These are phyloP conservation scores for Dallia pectoralis DNA, from an alignment of 2,797 vertebrate species.

Conservation along the genomic window DNA sequence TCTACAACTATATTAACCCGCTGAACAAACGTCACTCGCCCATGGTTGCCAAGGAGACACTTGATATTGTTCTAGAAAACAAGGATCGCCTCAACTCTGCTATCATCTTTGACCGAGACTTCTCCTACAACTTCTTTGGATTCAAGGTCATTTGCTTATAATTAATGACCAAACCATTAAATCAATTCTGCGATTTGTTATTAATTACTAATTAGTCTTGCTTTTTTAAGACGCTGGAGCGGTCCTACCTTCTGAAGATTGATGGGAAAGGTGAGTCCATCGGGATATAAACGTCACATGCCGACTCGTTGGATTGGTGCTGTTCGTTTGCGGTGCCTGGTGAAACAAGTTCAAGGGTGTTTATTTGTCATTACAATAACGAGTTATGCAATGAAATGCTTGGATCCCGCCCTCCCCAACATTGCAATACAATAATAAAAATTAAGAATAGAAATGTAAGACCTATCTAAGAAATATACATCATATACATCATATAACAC, in stretches of 20 bases:
- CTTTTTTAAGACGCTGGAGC: constrained; percentile 82
- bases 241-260: constrained; percentile 95
- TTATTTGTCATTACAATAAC: too few species aligned
- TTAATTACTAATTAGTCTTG: not conserved
- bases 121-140: constrained; percentile 98
- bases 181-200: not conserved
- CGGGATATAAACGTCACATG: not conserved
- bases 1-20: constrained; percentile 91
- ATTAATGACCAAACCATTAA: not conserved
- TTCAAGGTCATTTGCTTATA: constrained; percentile 83
- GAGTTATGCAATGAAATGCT: too few species aligned
- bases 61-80: constrained; percentile 85
- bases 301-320: not conserved
- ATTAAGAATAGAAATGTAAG: too few species aligned
- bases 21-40: constrained; percentile 87
- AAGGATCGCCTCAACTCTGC: constrained; percentile 96
- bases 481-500: too few species aligned
- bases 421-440: too few species aligned
- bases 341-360: too few species aligned
- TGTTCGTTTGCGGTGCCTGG: not conserved
- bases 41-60: constrained; percentile 90
- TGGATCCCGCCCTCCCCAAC: too few species aligned
- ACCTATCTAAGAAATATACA: too few species aligned
- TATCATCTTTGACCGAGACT: constrained; percentile 95
- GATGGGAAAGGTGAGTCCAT: constrained; percentile 82